Conservation (phyloP, 1,140 invertebrate species). For the Zophobas morio region DNA sequence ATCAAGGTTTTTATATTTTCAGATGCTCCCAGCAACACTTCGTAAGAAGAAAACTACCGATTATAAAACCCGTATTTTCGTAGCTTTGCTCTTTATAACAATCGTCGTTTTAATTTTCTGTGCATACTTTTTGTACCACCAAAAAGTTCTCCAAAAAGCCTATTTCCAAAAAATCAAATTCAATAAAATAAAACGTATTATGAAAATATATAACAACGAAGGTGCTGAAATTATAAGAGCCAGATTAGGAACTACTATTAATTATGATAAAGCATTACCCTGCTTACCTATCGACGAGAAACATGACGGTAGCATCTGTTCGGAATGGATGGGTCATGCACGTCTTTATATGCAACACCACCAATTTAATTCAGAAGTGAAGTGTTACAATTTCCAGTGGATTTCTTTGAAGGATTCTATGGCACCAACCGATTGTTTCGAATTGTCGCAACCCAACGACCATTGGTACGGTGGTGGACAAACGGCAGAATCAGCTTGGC, state of each 20-base stretch:
- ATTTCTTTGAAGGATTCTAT: constrained; percentile 76
- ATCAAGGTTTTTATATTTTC: constrained; percentile 20
- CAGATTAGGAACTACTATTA: constrained; percentile 74
- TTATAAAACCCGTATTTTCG: constrained; percentile 85
- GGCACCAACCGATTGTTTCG: constrained; percentile 87
- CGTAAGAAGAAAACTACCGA: constrained; percentile 75
- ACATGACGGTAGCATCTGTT: constrained; percentile 76
- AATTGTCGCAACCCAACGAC: constrained; percentile 75
- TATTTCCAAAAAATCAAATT: constrained; percentile 90
- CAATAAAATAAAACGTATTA: constrained; percentile 82
- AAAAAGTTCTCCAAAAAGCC: constrained; percentile 83
- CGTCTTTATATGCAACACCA: constrained; percentile 80
- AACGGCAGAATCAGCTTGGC: constrained; percentile 83
- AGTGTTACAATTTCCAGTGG: constrained; percentile 90
- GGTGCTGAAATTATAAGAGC: constrained; percentile 79
- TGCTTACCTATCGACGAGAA: constrained; percentile 78
- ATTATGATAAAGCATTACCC: constrained; percentile 76
- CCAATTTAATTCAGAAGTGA: constrained; percentile 71
- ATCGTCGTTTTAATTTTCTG: constrained; percentile 87
- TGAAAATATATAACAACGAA: constrained; percentile 80
- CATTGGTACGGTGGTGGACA: constrained; percentile 90
- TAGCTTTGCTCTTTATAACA: constrained; percentile 83
- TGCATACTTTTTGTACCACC: constrained; percentile 86
- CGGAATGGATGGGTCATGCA: constrained; percentile 85
- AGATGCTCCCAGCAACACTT: constrained; percentile 71